A percentile compares a stretch with the other conserved stretches of the same genome.
phyloP scores from a whole-genome alignment of 1,140 invertebrate species.

The Bombus waltoni region DNA sequence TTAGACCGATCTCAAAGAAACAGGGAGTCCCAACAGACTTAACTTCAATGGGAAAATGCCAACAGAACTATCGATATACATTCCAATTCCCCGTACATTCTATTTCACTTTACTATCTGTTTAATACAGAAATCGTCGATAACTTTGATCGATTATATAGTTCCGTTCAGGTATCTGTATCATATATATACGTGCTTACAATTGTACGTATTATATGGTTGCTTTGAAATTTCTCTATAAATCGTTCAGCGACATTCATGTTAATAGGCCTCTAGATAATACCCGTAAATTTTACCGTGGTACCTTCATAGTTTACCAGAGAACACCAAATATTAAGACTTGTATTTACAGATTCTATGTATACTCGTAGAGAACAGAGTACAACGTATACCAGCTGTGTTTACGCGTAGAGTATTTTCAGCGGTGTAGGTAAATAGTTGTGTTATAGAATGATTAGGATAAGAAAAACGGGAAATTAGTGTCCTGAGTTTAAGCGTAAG shows the following conservation, averaged over 20 bases:
- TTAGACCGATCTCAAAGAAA: conserved; percentile 72
- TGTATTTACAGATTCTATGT: conserved; percentile 58
- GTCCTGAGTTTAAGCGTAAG: conserved; percentile 17
- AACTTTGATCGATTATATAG: neutral
- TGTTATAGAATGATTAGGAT: conserved; percentile 14
- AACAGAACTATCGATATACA: neutral
- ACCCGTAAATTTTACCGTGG: conserved; percentile 26
- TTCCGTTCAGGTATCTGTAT: neutral
- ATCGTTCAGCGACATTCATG: conserved; percentile 12
- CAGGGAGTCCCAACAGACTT: conserved; percentile 58
- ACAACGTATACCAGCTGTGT: conserved; percentile 27
- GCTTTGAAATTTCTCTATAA: neutral
- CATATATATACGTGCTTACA: neutral
- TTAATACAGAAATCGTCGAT: neutral
- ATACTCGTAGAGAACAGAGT: conserved; percentile 53
- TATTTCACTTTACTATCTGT: neutral
- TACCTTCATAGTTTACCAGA: conserved; percentile 49
- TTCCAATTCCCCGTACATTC: neutral
- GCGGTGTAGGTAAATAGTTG: conserved; percentile 10
- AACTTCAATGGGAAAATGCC: neutral
- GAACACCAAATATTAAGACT: conserved; percentile 73
- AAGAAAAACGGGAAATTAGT: neutral
- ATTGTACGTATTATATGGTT: neutral
- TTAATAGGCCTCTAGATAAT: conserved; percentile 20
- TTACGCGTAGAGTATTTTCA: conserved; percentile 28